phyloP scores from a whole-genome alignment of 2,113 vertebrate genomes.

The Papio anubis region DNA sequence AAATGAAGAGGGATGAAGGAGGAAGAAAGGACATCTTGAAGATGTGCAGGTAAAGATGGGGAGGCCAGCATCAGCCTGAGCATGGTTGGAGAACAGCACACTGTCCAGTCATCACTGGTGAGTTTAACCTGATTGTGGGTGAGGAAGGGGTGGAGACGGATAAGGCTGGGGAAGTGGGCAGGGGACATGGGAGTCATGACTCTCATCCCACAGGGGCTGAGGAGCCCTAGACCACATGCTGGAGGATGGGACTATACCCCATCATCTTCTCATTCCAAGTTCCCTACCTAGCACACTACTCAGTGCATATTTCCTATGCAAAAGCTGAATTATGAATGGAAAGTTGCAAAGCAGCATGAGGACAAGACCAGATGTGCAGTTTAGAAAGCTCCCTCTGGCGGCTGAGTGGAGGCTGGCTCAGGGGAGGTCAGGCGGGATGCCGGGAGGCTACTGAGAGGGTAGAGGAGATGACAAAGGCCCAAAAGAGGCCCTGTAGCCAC shows the following conservation, averaged over 20 bases:
- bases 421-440: not conserved
- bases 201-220: not conserved
- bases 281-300: not conserved
- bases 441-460: not conserved
- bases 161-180: not conserved
- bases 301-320: too few species aligned
- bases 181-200: not conserved
- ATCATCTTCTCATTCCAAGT: not conserved
- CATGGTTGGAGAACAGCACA: not conserved
- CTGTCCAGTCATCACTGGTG: not conserved
- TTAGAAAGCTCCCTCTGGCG: not conserved
- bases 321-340: not conserved
- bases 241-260: rapidly evolving
- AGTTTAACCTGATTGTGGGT: not conserved
- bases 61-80: not conserved
- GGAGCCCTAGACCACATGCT: not conserved
- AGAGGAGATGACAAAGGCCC: not conserved
- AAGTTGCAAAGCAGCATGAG: not conserved
- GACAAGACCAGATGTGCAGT: too few species aligned
- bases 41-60: not conserved
- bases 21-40: not conserved
- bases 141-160: not conserved
- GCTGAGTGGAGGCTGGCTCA: rapidly evolving
- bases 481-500: not conserved
- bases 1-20: not conserved